These are phyloP conservation scores for Drosophila diplacantha DNA, from an alignment of 2,888 invertebrate species.

Conservation along the genomic window DNA sequence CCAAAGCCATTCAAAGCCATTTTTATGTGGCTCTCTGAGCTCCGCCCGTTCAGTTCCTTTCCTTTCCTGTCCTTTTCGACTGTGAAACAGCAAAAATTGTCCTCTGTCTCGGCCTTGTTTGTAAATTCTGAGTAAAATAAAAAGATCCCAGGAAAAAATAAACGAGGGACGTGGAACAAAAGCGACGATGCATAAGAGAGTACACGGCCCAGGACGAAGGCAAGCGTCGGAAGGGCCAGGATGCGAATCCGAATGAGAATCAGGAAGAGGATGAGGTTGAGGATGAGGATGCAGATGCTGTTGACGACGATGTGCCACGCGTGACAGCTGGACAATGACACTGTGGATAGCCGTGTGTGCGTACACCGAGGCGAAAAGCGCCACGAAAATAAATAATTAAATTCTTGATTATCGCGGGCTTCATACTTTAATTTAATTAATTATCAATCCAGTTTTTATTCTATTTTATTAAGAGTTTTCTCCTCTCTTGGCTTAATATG, in stretches of 20 bases:
- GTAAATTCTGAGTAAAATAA: conserved; percentile 52
- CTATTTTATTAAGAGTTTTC: neutral
- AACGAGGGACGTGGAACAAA: conserved; percentile 53
- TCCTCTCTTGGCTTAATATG: neutral
- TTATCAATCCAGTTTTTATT: neutral
- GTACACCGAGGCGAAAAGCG: conserved; percentile 9
- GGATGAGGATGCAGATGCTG: conserved; percentile 32
- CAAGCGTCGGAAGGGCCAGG: conserved; percentile 26
- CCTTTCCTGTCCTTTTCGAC: conserved; percentile 23
- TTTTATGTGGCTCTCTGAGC: conserved; percentile 57
- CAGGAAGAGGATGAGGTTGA: conserved; percentile 31
- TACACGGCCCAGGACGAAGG: conserved; percentile 31
- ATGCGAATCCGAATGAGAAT: conserved; percentile 29
- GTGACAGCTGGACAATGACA: conserved; percentile 71
- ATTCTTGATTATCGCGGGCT: neutral
- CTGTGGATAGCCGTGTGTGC: conserved; percentile 36
- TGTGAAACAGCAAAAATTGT: conserved; percentile 49
- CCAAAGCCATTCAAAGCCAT: conserved; percentile 73
- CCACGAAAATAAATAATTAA: neutral
- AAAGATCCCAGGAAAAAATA: conserved; percentile 22
- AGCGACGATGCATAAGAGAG: conserved; percentile 57
- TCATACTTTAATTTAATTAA: neutral
- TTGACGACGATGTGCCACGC: conserved; percentile 57
- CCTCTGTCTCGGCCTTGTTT: conserved; percentile 55
- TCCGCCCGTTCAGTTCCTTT: conserved; percentile 4